A percentile compares a stretch with the other conserved stretches of the same genome.
These are phyloP conservation scores for Hypomecis atomaria DNA, from an alignment of 2,888 invertebrate genomes.

Conservation along the genomic window DNA sequence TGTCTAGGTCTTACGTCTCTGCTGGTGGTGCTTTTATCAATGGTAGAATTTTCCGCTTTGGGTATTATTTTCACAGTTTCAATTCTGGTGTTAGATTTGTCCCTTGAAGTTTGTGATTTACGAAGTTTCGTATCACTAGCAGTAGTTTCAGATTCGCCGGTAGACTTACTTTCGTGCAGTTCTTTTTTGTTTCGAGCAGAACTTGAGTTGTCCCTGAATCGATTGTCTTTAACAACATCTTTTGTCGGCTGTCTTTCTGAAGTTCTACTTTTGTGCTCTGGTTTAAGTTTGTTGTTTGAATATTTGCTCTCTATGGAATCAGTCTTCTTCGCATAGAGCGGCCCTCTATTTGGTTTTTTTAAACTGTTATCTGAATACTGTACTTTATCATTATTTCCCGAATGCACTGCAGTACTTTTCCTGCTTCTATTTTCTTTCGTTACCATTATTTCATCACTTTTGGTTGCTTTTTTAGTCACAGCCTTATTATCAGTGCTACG, in stretches of 20 bases:
- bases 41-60: slow-evolving; percentile 44
- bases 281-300: slow-evolving; percentile 33
- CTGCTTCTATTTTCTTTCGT: slow-evolving; percentile 27
- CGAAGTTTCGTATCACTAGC: slow-evolving; percentile 35
- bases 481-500: slow-evolving; percentile 36
- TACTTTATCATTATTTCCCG: slow-evolving; percentile 19
- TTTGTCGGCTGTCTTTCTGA: slow-evolving; percentile 42
- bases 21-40: slow-evolving; percentile 43
- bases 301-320: slow-evolving; percentile 26
- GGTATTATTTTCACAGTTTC: slow-evolving; percentile 45
- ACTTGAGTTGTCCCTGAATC: slow-evolving; percentile 8
- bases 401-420: slow-evolving; percentile 16
- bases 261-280: slow-evolving; percentile 46
- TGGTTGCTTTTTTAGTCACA: slow-evolving; percentile 33
- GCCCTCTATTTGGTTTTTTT: slow-evolving; percentile 27
- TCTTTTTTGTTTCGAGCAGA: slow-evolving; percentile 31
- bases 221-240: slow-evolving; percentile 36
- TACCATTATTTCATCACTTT: slow-evolving; percentile 20
- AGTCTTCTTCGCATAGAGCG: slow-evolving; percentile 32
- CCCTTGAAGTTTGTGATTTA: slow-evolving; percentile 46
- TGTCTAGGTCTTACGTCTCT: slow-evolving; percentile 47
- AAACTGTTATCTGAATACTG: slow-evolving; percentile 12
- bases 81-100: slow-evolving; percentile 40
- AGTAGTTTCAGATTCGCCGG: slow-evolving; percentile 15
- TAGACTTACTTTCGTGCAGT: slow-evolving; percentile 29